phyloP scores from a whole-genome alignment of 2,888 invertebrate species.

The Eudemis profundana region DNA sequence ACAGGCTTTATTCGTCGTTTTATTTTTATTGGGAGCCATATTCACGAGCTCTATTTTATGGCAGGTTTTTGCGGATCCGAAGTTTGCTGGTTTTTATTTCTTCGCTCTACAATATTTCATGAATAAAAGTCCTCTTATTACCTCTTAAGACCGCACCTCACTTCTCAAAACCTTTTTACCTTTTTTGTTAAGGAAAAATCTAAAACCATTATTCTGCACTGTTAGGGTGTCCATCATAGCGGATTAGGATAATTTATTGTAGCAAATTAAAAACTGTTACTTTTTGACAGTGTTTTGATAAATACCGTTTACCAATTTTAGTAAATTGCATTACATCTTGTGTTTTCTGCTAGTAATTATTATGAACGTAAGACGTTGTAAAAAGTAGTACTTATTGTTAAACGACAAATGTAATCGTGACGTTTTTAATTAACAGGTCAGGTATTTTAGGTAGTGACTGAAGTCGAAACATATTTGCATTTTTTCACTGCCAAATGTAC shows the following conservation, averaged over 20 bases:
- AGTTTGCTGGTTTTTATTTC: slow-evolving; percentile 15
- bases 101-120: slow-evolving; percentile 5
- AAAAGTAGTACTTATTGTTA: no score
- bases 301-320: no score
- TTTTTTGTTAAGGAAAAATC: slow-evolving; percentile 51
- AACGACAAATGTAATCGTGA: no score
- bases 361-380: no score
- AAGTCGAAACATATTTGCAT: no score
- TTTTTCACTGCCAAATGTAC: no score
- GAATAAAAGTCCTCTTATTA: slow-evolving; percentile 31
- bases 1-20: slow-evolving; percentile 6
- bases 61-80: not conserved
- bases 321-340: no score
- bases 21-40: slow-evolving; percentile 4
- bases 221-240: slow-evolving; percentile 44
- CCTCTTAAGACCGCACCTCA: slow-evolving; percentile 40
- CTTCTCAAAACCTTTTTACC: slow-evolving; percentile 47
- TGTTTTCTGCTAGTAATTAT: no score
- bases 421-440: no score
- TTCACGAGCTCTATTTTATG: not conserved
- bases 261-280: not conserved
- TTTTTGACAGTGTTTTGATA: no score
- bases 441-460: no score
- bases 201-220: slow-evolving; percentile 49
- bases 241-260: not conserved